Base-by-base conservation (phyloP, 2,888 invertebrate species). In the Drosophila buzzatii region DNA sequence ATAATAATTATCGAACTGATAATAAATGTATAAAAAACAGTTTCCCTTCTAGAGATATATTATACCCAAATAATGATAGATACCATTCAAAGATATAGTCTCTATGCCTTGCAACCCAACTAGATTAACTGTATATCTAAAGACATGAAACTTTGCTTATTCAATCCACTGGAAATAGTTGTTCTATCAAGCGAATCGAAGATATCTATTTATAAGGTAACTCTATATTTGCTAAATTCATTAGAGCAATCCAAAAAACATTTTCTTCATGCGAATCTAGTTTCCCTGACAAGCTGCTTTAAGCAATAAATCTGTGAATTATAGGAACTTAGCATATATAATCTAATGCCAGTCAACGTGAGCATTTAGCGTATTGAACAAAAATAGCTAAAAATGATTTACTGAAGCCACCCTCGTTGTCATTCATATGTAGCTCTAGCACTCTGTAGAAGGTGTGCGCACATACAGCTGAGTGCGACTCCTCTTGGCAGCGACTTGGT, bases 401-500 rank as follows among this genome's bases (percentile, higher is more conserved):
- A 37, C 42, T 55, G 9, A 56, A 47, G 51, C 75, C 52, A 27
- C 80, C 71, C 77, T 78, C 80, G 73, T 65, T 61, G 37, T 31
- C 57, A 79, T 70, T 79, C 74, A 64, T 59, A 27, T 49, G 58
- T 47, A 68, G 44, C 42, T 51, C 18, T 59, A 27, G 31, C 27
- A 41, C 44, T 10, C 16, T 47, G 41, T 45, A 27, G 58, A n/a
- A 41, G 27, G 23, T 23, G 56, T 47, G 63, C 20, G 60, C 60
- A 58, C 62, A 20, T 70, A 52, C 52, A 68, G 61, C 51, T 61
- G 67, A 64, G 69, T 78, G 76, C 63, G 73, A 78, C 76, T 79
- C 73, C 76, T 78, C 62, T 56, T 66, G 55, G 66, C 58, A 68
- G 81, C 65, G 72, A 57, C 75, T 83, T 81, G 74, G 77, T 89